Evolutionary conservation across 2,113 vertebrate genomes (phyloP).

Genomic region (Paradoxurus hermaphroditus): DNA sequence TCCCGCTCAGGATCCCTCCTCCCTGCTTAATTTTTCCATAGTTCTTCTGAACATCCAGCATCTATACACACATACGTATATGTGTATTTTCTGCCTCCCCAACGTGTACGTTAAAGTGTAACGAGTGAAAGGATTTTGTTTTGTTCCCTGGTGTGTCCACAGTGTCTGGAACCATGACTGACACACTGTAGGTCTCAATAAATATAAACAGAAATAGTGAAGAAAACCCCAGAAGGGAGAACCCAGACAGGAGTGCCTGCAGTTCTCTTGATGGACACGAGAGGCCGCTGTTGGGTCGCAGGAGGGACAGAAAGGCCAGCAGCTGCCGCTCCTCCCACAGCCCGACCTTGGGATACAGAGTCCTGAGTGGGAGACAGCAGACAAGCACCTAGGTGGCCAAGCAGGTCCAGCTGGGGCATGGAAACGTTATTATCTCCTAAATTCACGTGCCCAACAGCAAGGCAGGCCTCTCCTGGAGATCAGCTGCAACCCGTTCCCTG

Average conservation of each 20-base stretch:
- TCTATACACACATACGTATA: not conserved
- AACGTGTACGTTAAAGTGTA: not conserved
- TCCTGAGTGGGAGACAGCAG: not conserved
- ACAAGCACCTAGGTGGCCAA: not conserved
- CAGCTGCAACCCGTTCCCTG: not conserved
- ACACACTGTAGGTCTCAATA: not conserved
- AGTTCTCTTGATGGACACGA: slow-evolving; percentile 32
- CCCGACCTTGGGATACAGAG: not conserved
- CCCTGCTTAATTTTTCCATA: not conserved
- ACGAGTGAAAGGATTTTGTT: not conserved
- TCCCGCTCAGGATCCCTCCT: not conserved
- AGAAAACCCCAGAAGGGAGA: not conserved
- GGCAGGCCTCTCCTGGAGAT: not conserved
- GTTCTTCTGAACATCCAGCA: not conserved
- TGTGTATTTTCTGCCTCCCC: not conserved
- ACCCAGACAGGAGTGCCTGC: not conserved
- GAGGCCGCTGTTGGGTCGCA: slow-evolving; percentile 75
- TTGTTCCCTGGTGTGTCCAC: not conserved
- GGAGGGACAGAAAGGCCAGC: not conserved
- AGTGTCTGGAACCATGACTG: not conserved
- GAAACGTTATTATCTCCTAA: not conserved
- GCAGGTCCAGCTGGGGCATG: not conserved
- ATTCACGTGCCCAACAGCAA: not conserved
- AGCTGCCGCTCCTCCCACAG: not conserved
- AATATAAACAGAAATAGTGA: not conserved